Evolutionary conservation across 2,113 vertebrate genomes (phyloP).

Genomic region (Calidris pygmaea): DNA sequence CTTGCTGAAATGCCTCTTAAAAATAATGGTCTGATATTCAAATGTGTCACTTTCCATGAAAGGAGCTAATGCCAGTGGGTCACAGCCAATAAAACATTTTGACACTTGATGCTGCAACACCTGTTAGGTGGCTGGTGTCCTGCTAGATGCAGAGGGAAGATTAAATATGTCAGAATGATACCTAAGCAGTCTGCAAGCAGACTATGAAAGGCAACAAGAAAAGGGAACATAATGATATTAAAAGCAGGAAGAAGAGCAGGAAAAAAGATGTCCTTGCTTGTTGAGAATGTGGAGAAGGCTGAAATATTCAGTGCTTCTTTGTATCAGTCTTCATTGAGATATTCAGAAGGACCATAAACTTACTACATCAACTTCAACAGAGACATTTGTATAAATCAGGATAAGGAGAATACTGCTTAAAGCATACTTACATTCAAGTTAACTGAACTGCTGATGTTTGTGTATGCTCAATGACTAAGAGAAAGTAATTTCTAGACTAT

Average conservation of each 20-base stretch:
- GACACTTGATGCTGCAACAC: neutral
- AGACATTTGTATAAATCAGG: neutral
- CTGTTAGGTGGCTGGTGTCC: neutral
- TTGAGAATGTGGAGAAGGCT: neutral
- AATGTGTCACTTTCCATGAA: neutral
- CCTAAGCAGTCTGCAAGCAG: neutral
- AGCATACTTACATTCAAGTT: neutral
- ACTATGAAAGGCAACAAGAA: neutral
- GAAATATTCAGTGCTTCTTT: neutral
- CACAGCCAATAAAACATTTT: neutral
- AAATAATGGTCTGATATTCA: neutral
- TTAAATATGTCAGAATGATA: neutral
- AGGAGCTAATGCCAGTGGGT: neutral
- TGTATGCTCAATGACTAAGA: neutral
- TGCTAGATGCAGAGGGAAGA: neutral
- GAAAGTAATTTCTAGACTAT: neutral
- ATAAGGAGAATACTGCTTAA: neutral
- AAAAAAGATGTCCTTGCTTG: neutral
- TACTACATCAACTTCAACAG: neutral
- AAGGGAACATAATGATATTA: neutral
- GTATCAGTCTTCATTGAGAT: neutral
- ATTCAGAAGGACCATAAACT: neutral
- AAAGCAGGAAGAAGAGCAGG: neutral
- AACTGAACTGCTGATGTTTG: neutral
- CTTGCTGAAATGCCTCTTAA: neutral